These are phyloP conservation scores for Cancer borealis DNA, from an alignment of 2,888 invertebrate species.

Conservation along the genomic window DNA sequence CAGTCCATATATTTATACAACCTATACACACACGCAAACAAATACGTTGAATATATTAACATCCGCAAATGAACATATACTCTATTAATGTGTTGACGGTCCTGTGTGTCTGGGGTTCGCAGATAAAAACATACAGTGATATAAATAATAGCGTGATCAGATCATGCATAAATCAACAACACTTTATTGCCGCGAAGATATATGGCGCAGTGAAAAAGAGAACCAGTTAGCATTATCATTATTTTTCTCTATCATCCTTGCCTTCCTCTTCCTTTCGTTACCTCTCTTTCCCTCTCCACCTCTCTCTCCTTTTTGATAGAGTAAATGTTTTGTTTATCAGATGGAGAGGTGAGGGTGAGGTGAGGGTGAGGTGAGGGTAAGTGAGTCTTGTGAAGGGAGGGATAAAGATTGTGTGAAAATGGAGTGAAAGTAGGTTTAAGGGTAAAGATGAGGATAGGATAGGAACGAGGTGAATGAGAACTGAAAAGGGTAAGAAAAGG, in stretches of 20 bases:
- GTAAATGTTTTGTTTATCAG: no score
- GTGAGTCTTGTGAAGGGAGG: no score
- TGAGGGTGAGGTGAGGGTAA: no score
- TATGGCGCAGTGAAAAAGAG: background rate
- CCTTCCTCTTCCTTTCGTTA: background rate
- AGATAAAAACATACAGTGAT: conserved; percentile 3
- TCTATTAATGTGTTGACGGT: background rate
- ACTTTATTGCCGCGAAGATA: background rate
- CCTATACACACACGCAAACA: no score
- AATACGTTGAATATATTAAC: no score
- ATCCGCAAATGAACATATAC: background rate
- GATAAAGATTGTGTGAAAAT: no score
- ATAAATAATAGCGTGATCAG: conserved; percentile 32
- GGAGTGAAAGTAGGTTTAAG: no score
- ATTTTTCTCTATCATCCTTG: background rate
- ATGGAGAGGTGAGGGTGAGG: no score
- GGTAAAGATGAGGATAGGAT: no score
- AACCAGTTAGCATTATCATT: background rate
- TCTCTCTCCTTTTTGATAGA: background rate
- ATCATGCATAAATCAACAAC: background rate
- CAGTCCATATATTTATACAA: no score
- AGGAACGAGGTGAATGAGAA: no score
- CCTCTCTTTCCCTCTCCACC: background rate
- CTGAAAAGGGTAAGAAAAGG: no score
- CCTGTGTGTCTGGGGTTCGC: conserved; percentile 13